Conservation (phyloP, 2,888 invertebrate genomes). For the Folsomia candida region DNA sequence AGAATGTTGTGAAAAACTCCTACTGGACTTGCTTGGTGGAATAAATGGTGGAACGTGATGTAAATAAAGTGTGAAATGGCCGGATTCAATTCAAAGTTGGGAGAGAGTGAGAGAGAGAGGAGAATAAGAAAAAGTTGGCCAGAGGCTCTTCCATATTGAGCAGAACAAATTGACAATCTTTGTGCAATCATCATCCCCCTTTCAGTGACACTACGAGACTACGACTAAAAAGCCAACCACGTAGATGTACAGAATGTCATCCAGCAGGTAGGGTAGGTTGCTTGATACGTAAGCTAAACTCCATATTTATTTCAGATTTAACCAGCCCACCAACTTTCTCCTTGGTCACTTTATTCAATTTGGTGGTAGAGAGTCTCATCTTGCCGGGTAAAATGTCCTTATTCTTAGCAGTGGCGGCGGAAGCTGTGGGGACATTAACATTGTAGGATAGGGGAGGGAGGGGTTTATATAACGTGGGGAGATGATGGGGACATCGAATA, state of each 20-base stretch:
- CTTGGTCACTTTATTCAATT: slow-evolving; percentile 50
- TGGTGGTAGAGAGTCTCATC: slow-evolving; percentile 22
- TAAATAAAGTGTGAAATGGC: background rate
- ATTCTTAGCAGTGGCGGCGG: no score
- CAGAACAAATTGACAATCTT: slow-evolving; percentile 51
- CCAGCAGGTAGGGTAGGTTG: no score
- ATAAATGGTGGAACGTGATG: background rate
- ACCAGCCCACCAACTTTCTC: background rate
- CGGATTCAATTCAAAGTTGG: background rate
- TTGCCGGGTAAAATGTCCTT: background rate
- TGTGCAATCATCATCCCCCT: slow-evolving; percentile 51
- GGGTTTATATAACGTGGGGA: no score
- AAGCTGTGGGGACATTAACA: no score
- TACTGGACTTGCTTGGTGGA: background rate
- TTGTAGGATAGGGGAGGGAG: no score
- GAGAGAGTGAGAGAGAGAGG: slow-evolving; percentile 16
- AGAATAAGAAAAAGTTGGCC: slow-evolving; percentile 44
- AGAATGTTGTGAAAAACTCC: background rate
- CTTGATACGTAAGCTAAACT: no score
- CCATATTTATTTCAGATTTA: no score
- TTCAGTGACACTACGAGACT: slow-evolving; percentile 7
- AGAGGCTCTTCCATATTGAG: slow-evolving; percentile 51
- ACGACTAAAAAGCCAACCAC: slow-evolving; percentile 27
- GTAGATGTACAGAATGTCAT: slow-evolving; percentile 37
- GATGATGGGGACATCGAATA: no score